Base-by-base conservation (phyloP, 2,113 vertebrate species). In the Hyaena hyaena region DNA sequence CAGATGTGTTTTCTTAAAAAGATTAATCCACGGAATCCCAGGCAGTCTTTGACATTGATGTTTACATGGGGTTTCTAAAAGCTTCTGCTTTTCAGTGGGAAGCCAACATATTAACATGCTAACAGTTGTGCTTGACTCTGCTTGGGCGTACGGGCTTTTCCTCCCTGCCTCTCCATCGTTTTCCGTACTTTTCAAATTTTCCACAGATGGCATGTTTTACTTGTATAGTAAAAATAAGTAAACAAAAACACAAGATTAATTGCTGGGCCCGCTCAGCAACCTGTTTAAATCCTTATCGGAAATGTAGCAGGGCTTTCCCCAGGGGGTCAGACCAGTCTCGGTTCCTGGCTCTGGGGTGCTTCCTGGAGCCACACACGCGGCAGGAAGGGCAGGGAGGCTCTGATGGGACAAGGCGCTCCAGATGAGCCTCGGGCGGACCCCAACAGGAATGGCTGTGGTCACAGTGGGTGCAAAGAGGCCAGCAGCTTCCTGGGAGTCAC, bases 241-340 rank as follows among this genome's bases (percentile, higher is more conserved):
- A 96, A 95, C 74, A 97, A 93, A 83, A 89, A 93, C 48, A 94
- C 80, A 96, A 96, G 88, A 88, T 88, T 79, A 84, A 81, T 94
- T 88, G 79, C 66, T 65, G 69, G 63, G 66, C 48, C 48, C 5
- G 17, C 63, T 94, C 89, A 66, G 63, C 69, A 94, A 96, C 73
- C 90, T 85, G 69, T 94, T 95, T 96, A 96, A 97, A 92, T 94
- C 39, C 85, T 97, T 96, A 90, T 93, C 66, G 1, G n/a, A 86
- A 92, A 21, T 26, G 24, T 33, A 65, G 31, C 92, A 89, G 87
- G n/a, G n/a, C 35, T 71, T 71, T 84, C 85, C 58, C 92, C 81
- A 10, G 26, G 69, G 23, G n/a, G 31, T 31, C 31, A 53, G 53
- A 53, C 1, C 50, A 84, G 76, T 43, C 63, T 76, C 58, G 39